Evolutionary conservation across 2,888 invertebrate species (phyloP), one percentile per base, ranked within the genome.

Genomic region (Metallyticus violacea): DNA sequence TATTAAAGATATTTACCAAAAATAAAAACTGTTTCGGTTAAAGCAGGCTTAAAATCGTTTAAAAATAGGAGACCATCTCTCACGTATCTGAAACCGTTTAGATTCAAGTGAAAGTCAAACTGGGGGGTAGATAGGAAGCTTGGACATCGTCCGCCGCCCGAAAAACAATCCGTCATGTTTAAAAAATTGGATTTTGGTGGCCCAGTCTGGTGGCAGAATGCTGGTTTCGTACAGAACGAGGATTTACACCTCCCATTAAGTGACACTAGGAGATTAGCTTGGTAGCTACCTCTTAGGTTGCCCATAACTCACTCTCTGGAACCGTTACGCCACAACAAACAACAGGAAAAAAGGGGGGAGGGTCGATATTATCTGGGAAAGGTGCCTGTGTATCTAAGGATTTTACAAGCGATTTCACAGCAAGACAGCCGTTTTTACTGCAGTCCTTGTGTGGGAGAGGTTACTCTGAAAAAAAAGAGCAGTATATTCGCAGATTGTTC

Each of bases 241-340:
- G 83, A 83, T 83, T 83, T 83, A 83, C 83, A 83, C 83, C 40
- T 77, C 3, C 83, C 83, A 83, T 83, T 77, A 83, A 83, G 83
- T 83, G 77, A 77, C 77, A 83, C 77, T 77, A 77, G 28, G 83
- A 83, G 83, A 83, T 83, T 83, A 83, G 28, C 83, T 29, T n/a
- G 9, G 28, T 28, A 27, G 15, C 28, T 25, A 62, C 15, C 40
- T 62, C 40, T 62, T 62, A 62, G 40, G 15, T 62, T 15, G 40
- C 15, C 40, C 15, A 62, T 62, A 62, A 62, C 40, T 62, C 40
- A 62, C 40, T 62, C 40, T 62, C 15, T 62, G 40, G 40, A 62
- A 62, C 40, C 15, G 15, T 62, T 62, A 62, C 40, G 22, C 40
- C 40, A 62, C 40, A 62, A 62, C 40, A 62, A 62, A 62, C 40